These are phyloP conservation scores for Aphodius sticticus DNA, from an alignment of 2,888 invertebrate genomes.

Conservation along the genomic window DNA sequence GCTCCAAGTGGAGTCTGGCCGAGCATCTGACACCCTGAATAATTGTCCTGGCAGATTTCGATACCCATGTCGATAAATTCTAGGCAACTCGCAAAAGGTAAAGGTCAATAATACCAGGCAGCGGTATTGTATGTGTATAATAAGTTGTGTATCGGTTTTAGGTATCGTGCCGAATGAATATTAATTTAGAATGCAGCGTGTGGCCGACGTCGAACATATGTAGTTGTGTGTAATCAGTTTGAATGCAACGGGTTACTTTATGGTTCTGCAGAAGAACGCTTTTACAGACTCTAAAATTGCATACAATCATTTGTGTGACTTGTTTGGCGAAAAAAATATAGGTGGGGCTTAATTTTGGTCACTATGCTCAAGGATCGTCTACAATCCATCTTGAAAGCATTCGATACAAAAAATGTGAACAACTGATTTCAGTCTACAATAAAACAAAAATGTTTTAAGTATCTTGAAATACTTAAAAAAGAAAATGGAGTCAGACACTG, in stretches of 20 bases:
- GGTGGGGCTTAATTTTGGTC: no score
- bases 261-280: not conserved
- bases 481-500: no score
- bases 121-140: not conserved
- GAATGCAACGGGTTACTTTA: not conserved
- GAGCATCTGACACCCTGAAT: not conserved
- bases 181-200: conserved; percentile 22
- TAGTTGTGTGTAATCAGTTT: conserved; percentile 21
- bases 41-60: not conserved
- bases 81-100: not conserved
- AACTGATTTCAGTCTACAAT: no score
- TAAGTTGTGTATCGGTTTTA: not conserved
- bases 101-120: not conserved
- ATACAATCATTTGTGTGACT: no score
- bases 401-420: no score
- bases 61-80: not conserved
- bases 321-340: no score
- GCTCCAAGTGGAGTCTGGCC: not conserved
- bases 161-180: conserved; percentile 22
- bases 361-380: no score
- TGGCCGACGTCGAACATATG: conserved; percentile 22
- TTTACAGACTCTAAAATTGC: not conserved
- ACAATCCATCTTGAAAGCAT: no score
- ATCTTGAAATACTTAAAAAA: no score
- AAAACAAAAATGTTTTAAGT: no score